Evolutionary conservation across 1,140 invertebrate species (phyloP).

Genomic region (Aphidius ervi): DNA sequence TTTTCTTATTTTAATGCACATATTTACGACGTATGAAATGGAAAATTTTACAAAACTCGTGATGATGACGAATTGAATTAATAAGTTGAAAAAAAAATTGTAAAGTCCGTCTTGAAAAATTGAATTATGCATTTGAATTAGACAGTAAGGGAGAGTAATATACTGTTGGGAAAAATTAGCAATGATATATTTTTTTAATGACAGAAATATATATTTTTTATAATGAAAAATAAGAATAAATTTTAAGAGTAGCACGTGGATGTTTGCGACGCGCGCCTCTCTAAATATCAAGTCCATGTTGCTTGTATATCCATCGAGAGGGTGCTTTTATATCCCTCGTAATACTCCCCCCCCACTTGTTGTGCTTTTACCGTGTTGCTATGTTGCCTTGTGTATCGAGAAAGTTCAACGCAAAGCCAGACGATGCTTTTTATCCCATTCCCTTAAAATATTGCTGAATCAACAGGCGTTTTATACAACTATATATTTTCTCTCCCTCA

Average conservation of each 20-base stretch:
- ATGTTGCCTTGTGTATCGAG: constrained; percentile 31
- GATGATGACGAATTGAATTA: no score
- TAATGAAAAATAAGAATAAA: constrained; percentile 2
- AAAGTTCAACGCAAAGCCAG: constrained; percentile 33
- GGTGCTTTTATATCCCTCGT: constrained; percentile 32
- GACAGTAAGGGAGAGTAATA: constrained; percentile 28
- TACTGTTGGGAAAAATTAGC: constrained; percentile 1
- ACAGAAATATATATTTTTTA: not conserved
- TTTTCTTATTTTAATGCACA: no score
- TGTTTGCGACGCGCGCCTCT: constrained; percentile 38
- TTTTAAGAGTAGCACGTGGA: constrained; percentile 36
- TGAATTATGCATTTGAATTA: constrained; percentile 35
- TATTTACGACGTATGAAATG: no score
- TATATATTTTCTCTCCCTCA: constrained; percentile 7
- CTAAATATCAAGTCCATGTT: constrained; percentile 15
- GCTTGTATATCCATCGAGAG: constrained; percentile 38
- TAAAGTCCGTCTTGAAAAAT: not conserved
- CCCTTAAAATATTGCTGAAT: constrained; percentile 25
- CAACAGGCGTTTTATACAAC: constrained; percentile 27
- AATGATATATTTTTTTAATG: no score
- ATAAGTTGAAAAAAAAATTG: no score
- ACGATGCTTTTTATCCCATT: constrained; percentile 27
- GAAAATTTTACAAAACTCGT: no score
- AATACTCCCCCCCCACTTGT: constrained; percentile 46
- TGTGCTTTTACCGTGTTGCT: constrained; percentile 46